Base-by-base conservation (phyloP, 2,888 invertebrate species). In the Biston stratarius region DNA sequence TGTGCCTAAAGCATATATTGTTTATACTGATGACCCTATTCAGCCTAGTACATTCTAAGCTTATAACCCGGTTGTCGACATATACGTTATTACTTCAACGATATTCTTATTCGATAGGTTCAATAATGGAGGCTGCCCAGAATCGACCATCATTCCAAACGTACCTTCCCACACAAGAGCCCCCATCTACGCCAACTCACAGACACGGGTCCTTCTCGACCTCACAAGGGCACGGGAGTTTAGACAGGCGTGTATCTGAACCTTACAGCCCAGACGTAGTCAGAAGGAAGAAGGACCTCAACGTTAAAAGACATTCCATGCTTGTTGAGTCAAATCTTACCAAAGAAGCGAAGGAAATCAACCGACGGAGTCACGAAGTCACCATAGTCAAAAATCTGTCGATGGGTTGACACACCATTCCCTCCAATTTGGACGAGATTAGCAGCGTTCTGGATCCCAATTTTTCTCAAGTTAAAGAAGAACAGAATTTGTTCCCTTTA, bases 101-200 rank as follows among this genome's bases (percentile, higher is more conserved):
- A 70, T 64, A 51, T 52, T 57, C 38, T 67, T 12, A 44, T 24
- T 24, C 34, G 0, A 71, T 68, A 86, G 96, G 95, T 77, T 96
- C 96, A 42, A 96, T 96, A 78, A 96, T 96, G 90, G 96, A 96
- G 80, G 96, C 95, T 6, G 95, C 96, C 11, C 96, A 96, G 79
- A 96, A 96, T 76, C 81, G 93, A 61, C 94, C 94, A 11, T 89
- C 94, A 36, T 94, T 94, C 87, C 94, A 94, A 78, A 94, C 94
- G 0, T 94, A 94, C 78, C 81, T 94, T 7, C 92, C 94, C 64
- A 83, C 77, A 6, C 84, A 82, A 51, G 90, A 91, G 14, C 82
- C 83, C 12, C 83, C 85, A 3, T 56, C 85, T 10, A 81, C 84
- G 9, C 84, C 86, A 0, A 65, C 88, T 0, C 86, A 88, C 45